Evolutionary conservation across 2,888 invertebrate genomes (phyloP), one percentile per base, ranked within the genome.

Genomic region (Parasteatoda lunata): DNA sequence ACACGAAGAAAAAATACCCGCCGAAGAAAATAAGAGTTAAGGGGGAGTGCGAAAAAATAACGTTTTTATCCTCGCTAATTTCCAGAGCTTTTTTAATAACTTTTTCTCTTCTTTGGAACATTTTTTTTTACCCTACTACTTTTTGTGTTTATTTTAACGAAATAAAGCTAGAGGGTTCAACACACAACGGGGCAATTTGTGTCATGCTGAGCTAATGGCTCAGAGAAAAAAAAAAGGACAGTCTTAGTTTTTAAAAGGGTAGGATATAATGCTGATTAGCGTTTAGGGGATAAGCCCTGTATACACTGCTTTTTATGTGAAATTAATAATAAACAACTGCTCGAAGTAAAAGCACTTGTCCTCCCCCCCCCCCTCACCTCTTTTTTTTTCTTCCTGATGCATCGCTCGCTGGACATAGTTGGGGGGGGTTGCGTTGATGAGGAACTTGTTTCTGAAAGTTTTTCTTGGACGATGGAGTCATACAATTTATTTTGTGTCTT

Each of bases 261-360:
- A 86, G 80, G 85, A 86, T 86, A 76, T 86, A 80, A 86, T 80
- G 85, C 75, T 85, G 85, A 85, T 85, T 79, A 85, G 76, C 80
- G 80, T 71, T 86, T 80, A 52, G 85, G 85, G 85, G 78, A 84
- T 84, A 84, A 64, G 71, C 66, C 65, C 54, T 51, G 68, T 78
- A 75, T 84, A 84, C 84, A 73, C 78, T 73, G 84, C 84, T 84
- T 84, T 84, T 84, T 84, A 84, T 84, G 84, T 64, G 84, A 70
- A 84, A 84, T 84, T 84, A 84, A 84, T 84, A 84, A 84, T 78
- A 84, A 84, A 84, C 84, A 84, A 84, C 79, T 76, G 59, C 76
- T 69, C 45, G 64, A 54, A 69, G 59, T 79, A 73, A 80, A 75
- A 79, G 65, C 68, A 54, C 66, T 71, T 48, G 45, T 49, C 59